These are phyloP conservation scores for Patiria pectinifera DNA, from an alignment of 53 echinoderm and acorn worm genomes.

Conservation along the genomic window DNA sequence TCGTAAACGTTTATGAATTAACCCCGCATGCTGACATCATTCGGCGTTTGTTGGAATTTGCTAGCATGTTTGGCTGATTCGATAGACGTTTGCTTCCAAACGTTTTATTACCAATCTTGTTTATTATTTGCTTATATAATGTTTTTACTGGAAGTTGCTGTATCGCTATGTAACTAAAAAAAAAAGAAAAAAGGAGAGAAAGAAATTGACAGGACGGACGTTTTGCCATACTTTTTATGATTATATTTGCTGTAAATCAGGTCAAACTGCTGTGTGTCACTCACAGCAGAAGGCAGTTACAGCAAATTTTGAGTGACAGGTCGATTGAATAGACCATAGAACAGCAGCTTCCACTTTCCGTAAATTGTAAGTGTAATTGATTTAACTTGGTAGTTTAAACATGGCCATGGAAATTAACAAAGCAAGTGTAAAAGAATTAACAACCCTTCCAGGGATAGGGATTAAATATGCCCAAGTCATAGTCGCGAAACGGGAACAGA, in stretches of 20 bases:
- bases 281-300: constrained; percentile 24
- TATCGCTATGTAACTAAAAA: neutral
- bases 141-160: neutral
- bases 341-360: neutral
- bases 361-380: neutral
- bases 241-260: constrained; percentile 18
- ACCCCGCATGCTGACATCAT: constrained; percentile 8
- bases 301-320: neutral
- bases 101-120: neutral
- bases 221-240: too few relatives aligned
- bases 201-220: neutral
- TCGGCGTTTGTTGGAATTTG: constrained; percentile 19
- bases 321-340: neutral
- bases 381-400: neutral
- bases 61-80: constrained; percentile 1
- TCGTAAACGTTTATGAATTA: neutral
- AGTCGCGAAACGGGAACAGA: neutral
- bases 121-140: neutral
- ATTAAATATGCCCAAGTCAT: constrained; percentile 15
- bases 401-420: constrained; percentile 37
- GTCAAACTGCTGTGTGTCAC: constrained; percentile 50
- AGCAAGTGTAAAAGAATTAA: constrained; percentile 10
- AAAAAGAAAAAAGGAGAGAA: neutral
- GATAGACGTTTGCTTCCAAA: neutral
- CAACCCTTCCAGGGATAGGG: constrained; percentile 12